Percentiles rank a stretch among this genome's conserved stretches.
Conservation (phyloP, 2,797 vertebrate species). For the Pangasius krempfi region DNA sequence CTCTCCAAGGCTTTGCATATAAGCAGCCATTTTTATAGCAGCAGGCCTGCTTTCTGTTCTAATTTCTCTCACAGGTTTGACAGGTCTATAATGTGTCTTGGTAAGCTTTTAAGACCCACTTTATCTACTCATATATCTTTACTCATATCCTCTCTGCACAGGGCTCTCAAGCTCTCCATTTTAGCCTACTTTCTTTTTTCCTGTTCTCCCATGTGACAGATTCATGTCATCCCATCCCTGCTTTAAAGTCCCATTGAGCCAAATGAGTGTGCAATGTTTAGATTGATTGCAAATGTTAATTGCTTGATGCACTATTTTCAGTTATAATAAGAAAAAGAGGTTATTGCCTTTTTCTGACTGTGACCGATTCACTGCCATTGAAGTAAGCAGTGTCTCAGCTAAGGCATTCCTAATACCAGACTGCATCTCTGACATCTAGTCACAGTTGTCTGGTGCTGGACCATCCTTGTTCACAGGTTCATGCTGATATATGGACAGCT, state of each 20-base stretch:
- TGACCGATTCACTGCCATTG: neutral
- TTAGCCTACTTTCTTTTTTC: neutral
- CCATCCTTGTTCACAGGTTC: slow-evolving; percentile 37
- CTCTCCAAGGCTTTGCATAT: slow-evolving; percentile 4
- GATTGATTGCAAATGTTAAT: neutral
- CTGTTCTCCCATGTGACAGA: neutral
- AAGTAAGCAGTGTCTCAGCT: slow-evolving; percentile 6
- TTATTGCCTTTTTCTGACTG: neutral
- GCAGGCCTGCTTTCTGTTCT: slow-evolving; percentile 12
- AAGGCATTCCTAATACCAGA: neutral
- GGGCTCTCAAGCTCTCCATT: slow-evolving; percentile 1
- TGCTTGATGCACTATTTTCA: neutral
- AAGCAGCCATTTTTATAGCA: neutral
- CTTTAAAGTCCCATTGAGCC: neutral
- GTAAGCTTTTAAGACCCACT: slow-evolving; percentile 38
- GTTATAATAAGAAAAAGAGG: neutral
- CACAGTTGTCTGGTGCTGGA: slow-evolving; percentile 29
- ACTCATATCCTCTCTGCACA: slow-evolving; percentile 12
- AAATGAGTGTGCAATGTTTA: neutral
- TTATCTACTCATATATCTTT: slow-evolving; percentile 31
- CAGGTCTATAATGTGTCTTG: slow-evolving; percentile 27
- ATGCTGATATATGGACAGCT: slow-evolving; percentile 30
- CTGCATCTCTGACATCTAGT: slow-evolving; percentile 24
- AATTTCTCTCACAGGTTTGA: slow-evolving; percentile 32
- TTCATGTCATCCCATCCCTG: neutral